These are phyloP conservation scores for Malaclemys terrapin DNA, from an alignment of 2,113 vertebrate species.

Conservation along the genomic window DNA sequence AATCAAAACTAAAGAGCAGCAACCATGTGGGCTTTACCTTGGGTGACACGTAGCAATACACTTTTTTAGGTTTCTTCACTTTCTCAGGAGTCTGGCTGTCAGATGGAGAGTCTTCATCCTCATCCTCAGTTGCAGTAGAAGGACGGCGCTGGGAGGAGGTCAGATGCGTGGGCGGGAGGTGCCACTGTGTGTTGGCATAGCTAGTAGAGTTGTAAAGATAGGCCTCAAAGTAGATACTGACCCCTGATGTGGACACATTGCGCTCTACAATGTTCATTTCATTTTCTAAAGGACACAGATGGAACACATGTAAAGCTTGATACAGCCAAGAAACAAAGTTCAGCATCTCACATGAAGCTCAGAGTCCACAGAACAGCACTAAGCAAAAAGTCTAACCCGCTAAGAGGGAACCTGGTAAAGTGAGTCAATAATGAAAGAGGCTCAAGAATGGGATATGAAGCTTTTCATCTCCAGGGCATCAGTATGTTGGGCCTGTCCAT, in stretches of 20 bases:
- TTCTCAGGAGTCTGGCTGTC: constrained; percentile 91
- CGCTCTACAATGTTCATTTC: constrained; percentile 96
- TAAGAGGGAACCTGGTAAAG: background rate
- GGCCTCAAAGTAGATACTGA: constrained; percentile 97
- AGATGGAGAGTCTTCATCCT: constrained; percentile 90
- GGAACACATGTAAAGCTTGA: constrained; percentile 5
- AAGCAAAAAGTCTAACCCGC: background rate
- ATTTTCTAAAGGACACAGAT: constrained; percentile 83
- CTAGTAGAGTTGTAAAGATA: constrained; percentile 94
- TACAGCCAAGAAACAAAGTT: background rate
- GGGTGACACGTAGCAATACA: constrained; percentile 99
- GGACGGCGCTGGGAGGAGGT: constrained; percentile 90
- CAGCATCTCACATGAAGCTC: background rate
- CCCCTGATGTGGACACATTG: constrained; percentile 96
- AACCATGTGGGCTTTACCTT: constrained; percentile 84
- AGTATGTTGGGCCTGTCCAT: background rate
- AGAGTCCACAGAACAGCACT: background rate
- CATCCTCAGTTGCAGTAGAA: constrained; percentile 91
- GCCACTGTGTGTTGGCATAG: constrained; percentile 90
- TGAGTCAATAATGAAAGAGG: background rate
- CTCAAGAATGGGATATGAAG: background rate
- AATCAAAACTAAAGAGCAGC: background rate
- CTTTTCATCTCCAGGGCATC: background rate
- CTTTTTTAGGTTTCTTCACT: constrained; percentile 99
- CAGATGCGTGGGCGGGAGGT: constrained; percentile 87